Percentiles rank a stretch among this genome's conserved stretches.
phyloP scores from a whole-genome alignment of 2,113 vertebrate species.

The Ochotona princeps region DNA sequence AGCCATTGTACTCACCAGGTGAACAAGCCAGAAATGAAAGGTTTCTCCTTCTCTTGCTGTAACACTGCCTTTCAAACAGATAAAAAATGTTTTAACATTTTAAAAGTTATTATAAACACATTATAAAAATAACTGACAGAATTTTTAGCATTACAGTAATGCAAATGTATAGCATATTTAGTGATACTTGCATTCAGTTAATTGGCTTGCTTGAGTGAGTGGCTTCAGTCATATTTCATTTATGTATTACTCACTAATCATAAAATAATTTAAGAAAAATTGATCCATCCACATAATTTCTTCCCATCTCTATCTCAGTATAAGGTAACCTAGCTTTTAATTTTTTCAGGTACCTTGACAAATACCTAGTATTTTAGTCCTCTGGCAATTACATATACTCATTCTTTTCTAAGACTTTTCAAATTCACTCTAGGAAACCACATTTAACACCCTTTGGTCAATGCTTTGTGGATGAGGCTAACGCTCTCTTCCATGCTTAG shows the following conservation, averaged over 20 bases:
- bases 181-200: background rate
- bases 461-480: background rate
- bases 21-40: too few relatives aligned
- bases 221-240: background rate
- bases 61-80: too few relatives aligned
- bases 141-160: background rate
- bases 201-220: background rate
- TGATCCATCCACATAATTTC: background rate
- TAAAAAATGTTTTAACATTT: too few relatives aligned
- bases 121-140: background rate
- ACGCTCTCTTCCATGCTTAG: background rate
- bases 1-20: too few relatives aligned
- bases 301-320: background rate
- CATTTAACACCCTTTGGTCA: background rate
- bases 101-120: background rate
- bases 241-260: background rate
- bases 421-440: background rate
- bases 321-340: background rate
- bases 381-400: background rate
- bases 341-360: background rate
- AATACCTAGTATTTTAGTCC: background rate
- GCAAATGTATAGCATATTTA: background rate
- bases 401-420: background rate
- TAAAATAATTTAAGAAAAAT: background rate
- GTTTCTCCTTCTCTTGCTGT: too few relatives aligned